These are phyloP conservation scores for Spea hammondii DNA, from an alignment of 2,797 vertebrate genomes.

Conservation along the genomic window DNA sequence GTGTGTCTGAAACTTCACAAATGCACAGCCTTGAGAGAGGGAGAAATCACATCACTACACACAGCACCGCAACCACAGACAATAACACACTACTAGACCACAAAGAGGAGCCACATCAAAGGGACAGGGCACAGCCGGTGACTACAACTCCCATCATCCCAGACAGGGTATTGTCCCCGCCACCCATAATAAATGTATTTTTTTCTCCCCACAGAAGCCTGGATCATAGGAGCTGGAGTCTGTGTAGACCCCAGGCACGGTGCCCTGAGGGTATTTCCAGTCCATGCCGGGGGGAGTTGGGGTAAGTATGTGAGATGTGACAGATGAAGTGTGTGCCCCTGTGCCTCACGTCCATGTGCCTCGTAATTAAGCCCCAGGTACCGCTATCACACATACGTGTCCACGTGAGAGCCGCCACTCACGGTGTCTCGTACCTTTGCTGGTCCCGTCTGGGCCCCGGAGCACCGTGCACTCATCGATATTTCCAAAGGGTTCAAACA, in stretches of 20 bases:
- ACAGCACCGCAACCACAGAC: not conserved
- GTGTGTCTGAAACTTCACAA: conserved; percentile 91
- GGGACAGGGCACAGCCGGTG: not conserved
- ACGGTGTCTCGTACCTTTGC: conserved; percentile 76
- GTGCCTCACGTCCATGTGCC: no score
- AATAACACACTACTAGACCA: conserved; percentile 16
- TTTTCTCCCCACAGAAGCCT: no score
- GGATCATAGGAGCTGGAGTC: not conserved
- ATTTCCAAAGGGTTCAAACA: conserved; percentile 88
- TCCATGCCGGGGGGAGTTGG: no score
- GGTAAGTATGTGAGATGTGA: not conserved
- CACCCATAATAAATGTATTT: no score
- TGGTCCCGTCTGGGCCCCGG: conserved; percentile 86
- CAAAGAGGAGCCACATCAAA: not conserved
- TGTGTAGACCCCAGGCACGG: not conserved
- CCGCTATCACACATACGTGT: not conserved
- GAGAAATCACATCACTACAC: conserved; percentile 47
- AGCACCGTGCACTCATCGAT: conserved; percentile 93
- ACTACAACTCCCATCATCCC: no score
- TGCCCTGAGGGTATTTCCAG: no score
- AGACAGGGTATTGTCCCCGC: no score
- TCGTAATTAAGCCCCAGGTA: not conserved
- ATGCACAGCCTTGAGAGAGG: conserved; percentile 79
- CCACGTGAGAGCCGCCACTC: not conserved
- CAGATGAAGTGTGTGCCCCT: no score